Percentiles rank a stretch among this genome's conserved stretches.
phyloP scores from a whole-genome alignment of 2,888 invertebrate species.

The Abscondita cerata region DNA sequence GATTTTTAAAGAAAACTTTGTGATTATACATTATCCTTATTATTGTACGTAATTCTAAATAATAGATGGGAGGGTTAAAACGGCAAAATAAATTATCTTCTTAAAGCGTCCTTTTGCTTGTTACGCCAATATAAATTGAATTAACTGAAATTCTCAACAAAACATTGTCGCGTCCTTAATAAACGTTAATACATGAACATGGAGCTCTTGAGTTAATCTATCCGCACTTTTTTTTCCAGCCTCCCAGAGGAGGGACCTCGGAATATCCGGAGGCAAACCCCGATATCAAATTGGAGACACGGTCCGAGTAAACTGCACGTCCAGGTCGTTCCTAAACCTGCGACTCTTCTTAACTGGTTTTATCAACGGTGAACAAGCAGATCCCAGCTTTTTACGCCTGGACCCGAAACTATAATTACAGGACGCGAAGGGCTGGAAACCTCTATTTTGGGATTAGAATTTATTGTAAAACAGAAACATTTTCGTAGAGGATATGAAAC shows the following conservation, averaged over 20 bases:
- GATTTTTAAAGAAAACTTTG: not conserved
- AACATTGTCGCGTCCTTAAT: constrained; percentile 13
- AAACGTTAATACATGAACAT: constrained; percentile 10
- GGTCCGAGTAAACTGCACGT: constrained; percentile 85
- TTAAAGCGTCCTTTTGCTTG: constrained; percentile 36
- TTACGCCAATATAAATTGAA: constrained; percentile 28
- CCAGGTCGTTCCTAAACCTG: constrained; percentile 82
- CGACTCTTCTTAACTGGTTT: constrained; percentile 85
- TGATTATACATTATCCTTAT: not conserved
- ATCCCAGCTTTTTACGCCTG: constrained; percentile 58
- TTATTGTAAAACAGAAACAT: constrained; percentile 80
- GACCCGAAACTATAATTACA: constrained; percentile 63
- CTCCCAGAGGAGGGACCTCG: constrained; percentile 83
- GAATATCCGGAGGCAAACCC: constrained; percentile 78
- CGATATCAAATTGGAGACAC: constrained; percentile 84
- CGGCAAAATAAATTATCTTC: constrained; percentile 35
- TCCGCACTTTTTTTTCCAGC: constrained; percentile 60
- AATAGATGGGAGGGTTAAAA: constrained; percentile 12
- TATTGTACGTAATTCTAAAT: not conserved
- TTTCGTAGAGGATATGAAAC: constrained; percentile 85
- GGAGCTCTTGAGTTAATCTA: constrained; percentile 13
- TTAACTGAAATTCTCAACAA: constrained; percentile 11
- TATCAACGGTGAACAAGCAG: constrained; percentile 81
- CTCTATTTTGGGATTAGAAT: constrained; percentile 78
- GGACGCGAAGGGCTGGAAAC: constrained; percentile 76